phyloP scores from a whole-genome alignment of 1,140 invertebrate genomes.

The Papilio glaucus region DNA sequence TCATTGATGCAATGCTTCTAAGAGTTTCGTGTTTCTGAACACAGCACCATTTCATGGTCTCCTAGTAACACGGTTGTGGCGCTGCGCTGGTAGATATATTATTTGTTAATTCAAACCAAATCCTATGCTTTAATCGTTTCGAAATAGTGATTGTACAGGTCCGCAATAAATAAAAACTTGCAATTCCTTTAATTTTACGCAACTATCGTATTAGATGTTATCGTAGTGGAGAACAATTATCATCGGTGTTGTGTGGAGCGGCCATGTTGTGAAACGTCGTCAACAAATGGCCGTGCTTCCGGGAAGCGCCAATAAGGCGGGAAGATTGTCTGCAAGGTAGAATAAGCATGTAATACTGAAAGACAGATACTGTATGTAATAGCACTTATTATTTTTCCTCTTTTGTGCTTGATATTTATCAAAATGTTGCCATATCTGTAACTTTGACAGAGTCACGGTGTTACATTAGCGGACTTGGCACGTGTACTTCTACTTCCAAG shows the following conservation, averaged over 20 bases:
- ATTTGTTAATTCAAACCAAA: background rate
- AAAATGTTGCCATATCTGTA: background rate
- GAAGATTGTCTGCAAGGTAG: background rate
- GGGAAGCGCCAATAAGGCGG: conserved; percentile 19
- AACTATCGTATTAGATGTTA: background rate
- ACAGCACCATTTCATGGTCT: background rate
- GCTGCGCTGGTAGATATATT: background rate
- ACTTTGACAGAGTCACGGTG: background rate
- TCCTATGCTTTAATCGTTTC: background rate
- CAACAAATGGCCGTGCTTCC: conserved; percentile 2
- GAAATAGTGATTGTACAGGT: background rate
- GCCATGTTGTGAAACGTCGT: conserved; percentile 8
- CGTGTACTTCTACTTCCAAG: background rate
- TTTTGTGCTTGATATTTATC: background rate
- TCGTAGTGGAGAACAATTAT: conserved; percentile 3
- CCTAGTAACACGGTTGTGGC: no score
- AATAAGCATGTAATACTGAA: background rate
- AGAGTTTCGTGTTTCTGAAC: background rate
- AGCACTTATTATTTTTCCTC: background rate
- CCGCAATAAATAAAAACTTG: conserved; percentile 8
- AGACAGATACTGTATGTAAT: background rate
- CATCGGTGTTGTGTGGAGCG: conserved; percentile 12
- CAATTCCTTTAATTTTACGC: conserved; percentile 19
- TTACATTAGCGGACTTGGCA: background rate
- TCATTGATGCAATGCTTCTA: no score